Evolutionary conservation across 2,888 invertebrate genomes (phyloP).

Genomic region (Meteorus cinctellus): DNA sequence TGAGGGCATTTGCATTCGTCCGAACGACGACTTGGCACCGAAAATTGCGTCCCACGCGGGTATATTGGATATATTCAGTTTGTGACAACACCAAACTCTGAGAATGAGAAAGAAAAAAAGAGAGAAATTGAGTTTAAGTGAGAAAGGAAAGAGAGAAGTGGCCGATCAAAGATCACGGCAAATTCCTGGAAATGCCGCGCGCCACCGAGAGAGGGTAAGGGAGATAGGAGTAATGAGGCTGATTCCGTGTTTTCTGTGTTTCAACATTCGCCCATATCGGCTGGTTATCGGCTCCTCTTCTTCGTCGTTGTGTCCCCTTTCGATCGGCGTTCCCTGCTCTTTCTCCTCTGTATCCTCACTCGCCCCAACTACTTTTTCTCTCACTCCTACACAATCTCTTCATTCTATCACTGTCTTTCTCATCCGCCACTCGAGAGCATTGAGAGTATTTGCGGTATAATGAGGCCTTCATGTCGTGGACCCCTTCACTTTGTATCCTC

Average conservation of each 20-base stretch:
- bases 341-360: constrained; percentile 41
- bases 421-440: neutral
- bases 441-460: constrained; percentile 56
- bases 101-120: constrained; percentile 6
- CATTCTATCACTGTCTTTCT: constrained; percentile 21
- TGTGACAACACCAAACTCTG: constrained; percentile 52
- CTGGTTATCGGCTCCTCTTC: constrained; percentile 64
- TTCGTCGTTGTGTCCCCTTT: constrained; percentile 34
- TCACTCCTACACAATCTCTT: constrained; percentile 22
- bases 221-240: constrained; percentile 71
- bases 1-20: constrained; percentile 22
- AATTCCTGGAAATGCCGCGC: constrained; percentile 64
- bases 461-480: constrained; percentile 68
- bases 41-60: constrained; percentile 55
- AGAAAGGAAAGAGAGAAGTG: constrained; percentile 60
- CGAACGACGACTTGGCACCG: constrained; percentile 32
- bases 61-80: constrained; percentile 35
- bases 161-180: constrained; percentile 66
- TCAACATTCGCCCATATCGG: constrained; percentile 67
- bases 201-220: constrained; percentile 47
- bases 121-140: constrained; percentile 40
- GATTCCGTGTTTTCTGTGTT: constrained; percentile 70
- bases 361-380: constrained; percentile 24
- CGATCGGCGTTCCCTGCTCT: neutral
- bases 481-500: constrained; percentile 61